Base-by-base conservation (phyloP, 2,888 invertebrate species). In the Parnassius glacialis region DNA sequence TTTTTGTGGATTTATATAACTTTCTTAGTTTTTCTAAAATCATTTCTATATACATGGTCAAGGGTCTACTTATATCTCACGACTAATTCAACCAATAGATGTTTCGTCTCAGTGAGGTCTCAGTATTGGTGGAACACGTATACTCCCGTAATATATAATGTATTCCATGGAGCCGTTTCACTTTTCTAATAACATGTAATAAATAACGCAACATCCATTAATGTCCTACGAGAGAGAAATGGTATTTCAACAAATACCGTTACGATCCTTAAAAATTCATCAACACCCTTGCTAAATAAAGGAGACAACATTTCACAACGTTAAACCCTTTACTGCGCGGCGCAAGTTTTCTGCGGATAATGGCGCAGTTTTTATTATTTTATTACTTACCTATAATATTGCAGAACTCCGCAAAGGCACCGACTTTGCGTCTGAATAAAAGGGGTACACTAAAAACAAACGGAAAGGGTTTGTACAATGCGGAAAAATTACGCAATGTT, bases 381-480 rank as follows among this genome's bases (percentile, higher is more conserved):
- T 90, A 91, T 83, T 72, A 82, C 84, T 65, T 61, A 61, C 71
- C 75, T 79, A 74, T 72, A 84, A 84, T 78, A 76, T 88, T 87
- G 90, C 90, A 84, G 81, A 89, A 83, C 80, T 81, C 77, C 73
- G 87, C 83, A 89, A 89, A 90, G 89, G 84, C 65, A 78, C 90
- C 91, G 91, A 80, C 88, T 68, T 73, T 70, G 74, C 73, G 70
- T 70, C 71, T 75, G 79, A 78, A 84, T 84, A 85, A 87, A 62
- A 85, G 77, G 85, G 81, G 79, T 83, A 81, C 71, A 83, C 85
- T 87, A 88, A 89, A 90, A 87, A 88, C 88, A 87, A 87, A 87
- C 85, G 87, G 86, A 91, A 91, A 90, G 91, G 90, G 90, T 91
- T 90, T 84, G 80, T 74, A 87, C 84, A 90, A 90, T 87, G 87